Evolutionary conservation across 2,888 invertebrate species (phyloP).

Genomic region (Lasioglossum villosulum): DNA sequence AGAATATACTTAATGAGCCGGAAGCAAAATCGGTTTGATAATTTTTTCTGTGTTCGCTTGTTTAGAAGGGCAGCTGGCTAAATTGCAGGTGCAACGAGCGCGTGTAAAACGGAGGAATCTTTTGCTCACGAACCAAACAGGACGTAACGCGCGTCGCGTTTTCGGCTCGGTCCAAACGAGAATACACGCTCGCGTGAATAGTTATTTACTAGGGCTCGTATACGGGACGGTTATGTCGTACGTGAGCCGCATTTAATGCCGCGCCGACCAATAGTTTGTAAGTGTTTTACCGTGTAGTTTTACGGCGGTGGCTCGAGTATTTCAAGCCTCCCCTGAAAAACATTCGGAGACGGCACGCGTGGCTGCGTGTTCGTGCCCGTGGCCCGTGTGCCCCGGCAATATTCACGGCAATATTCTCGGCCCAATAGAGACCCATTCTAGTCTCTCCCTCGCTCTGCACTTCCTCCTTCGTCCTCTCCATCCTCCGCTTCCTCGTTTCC

Average conservation of each 20-base stretch:
- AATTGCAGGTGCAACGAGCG: not conserved
- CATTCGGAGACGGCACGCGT: constrained; percentile 56
- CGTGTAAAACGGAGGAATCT: not conserved
- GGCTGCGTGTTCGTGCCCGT: constrained; percentile 37
- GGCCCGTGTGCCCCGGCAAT: constrained; percentile 61
- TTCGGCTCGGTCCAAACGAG: constrained; percentile 54
- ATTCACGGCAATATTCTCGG: constrained; percentile 74
- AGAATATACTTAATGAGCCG: not conserved
- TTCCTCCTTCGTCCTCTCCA: constrained; percentile 18
- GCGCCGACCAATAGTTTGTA: constrained; percentile 69
- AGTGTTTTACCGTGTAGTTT: constrained; percentile 74
- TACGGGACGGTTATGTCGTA: constrained; percentile 65
- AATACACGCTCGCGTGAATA: constrained; percentile 59
- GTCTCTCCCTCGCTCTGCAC: constrained; percentile 13
- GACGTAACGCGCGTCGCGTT: constrained; percentile 54
- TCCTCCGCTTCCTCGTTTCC: constrained; percentile 14
- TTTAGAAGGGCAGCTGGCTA: not conserved
- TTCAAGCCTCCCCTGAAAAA: constrained; percentile 65
- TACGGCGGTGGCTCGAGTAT: constrained; percentile 63
- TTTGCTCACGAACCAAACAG: constrained; percentile 26
- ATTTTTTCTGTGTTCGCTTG: not conserved
- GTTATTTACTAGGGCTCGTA: constrained; percentile 66
- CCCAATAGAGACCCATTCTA: constrained; percentile 70
- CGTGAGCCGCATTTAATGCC: constrained; percentile 70
- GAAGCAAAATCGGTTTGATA: not conserved